Conservation (phyloP, 2,888 invertebrate genomes). For the Tanytarsus gracilentus region DNA sequence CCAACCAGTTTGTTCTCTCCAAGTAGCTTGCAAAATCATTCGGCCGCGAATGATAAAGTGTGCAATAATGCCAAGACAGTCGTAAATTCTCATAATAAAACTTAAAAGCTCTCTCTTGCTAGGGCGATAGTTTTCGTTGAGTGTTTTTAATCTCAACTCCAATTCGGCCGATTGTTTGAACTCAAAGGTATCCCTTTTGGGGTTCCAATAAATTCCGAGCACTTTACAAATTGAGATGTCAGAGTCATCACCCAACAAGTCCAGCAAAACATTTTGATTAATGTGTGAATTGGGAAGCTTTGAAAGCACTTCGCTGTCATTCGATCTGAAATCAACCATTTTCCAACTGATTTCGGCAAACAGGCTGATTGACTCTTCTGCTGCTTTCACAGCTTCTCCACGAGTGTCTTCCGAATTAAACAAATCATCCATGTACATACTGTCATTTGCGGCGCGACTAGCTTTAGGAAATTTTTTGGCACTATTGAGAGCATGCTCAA, state of each 20-base stretch:
- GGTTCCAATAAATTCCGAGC: neutral
- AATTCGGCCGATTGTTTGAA: neutral
- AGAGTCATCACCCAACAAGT: neutral
- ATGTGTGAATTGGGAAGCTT: neutral
- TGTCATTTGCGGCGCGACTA: neutral
- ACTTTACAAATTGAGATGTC: neutral
- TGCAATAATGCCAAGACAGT: conserved; percentile 29
- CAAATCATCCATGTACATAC: neutral
- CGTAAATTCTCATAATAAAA: conserved; percentile 30
- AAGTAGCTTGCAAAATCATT: conserved; percentile 31
- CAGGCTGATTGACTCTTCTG: neutral
- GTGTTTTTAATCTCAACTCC: neutral
- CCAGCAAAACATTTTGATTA: neutral
- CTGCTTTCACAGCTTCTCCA: neutral
- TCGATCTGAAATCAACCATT: neutral
- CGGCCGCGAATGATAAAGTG: conserved; percentile 31
- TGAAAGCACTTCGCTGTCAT: neutral
- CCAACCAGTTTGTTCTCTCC: conserved; percentile 27
- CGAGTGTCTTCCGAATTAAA: neutral
- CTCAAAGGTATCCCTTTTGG: neutral
- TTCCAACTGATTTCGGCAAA: neutral
- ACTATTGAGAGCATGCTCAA: neutral
- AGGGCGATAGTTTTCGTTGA: neutral
- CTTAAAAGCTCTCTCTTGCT: conserved; percentile 30
- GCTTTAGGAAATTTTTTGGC: neutral